phyloP scores from a whole-genome alignment of 2,797 vertebrate species.

The Vultur gryphus region DNA sequence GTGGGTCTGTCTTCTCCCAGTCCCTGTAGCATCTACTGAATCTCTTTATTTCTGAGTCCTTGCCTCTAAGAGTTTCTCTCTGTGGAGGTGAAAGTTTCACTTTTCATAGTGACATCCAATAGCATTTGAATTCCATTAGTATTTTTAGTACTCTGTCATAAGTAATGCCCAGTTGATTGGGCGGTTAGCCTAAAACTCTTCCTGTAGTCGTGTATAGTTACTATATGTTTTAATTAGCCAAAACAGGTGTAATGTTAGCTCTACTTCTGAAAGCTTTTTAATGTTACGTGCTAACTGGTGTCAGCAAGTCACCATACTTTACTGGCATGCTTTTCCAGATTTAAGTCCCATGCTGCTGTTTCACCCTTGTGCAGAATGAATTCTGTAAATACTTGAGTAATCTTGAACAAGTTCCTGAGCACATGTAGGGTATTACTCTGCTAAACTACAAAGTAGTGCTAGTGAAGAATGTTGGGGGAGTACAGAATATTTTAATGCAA shows the following conservation, averaged over 20 bases:
- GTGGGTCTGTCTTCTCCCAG: background rate
- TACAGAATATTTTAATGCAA: constrained; percentile 27
- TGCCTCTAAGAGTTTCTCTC: background rate
- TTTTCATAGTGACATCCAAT: constrained; percentile 65
- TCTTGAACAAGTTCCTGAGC: constrained; percentile 17
- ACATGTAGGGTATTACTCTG: background rate
- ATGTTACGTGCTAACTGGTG: background rate
- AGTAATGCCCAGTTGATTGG: constrained; percentile 32
- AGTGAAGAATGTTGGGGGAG: constrained; percentile 46
- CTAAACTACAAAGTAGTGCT: constrained; percentile 34
- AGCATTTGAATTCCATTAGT: constrained; percentile 47
- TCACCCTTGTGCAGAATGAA: background rate
- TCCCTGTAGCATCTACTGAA: background rate
- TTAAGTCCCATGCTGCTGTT: background rate
- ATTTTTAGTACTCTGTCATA: constrained; percentile 65
- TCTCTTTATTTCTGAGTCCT: background rate
- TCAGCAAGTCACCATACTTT: background rate
- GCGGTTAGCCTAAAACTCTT: constrained; percentile 24
- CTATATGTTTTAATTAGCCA: constrained; percentile 54
- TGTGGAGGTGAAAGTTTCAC: background rate
- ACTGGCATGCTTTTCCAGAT: background rate
- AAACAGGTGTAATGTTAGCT: constrained; percentile 44
- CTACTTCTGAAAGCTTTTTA: background rate
- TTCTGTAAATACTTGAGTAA: background rate
- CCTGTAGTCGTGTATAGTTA: constrained; percentile 48